Conservation (phyloP, 2,888 invertebrate genomes). For the Sphecodes monilicornis region DNA sequence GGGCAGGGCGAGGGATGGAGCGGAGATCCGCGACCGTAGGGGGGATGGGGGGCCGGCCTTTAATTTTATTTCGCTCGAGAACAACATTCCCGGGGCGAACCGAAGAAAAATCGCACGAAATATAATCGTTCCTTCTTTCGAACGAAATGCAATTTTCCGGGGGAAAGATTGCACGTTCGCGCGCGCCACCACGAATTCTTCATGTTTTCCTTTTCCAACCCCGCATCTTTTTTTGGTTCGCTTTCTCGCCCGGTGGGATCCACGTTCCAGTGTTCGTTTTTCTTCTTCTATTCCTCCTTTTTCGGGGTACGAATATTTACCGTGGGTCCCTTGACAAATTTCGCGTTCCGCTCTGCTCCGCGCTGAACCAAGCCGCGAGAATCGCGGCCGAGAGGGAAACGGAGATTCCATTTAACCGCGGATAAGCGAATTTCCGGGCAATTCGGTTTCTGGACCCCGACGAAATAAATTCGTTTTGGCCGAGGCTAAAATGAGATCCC, state of each 20-base stretch:
- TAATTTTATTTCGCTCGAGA: constrained; percentile 18
- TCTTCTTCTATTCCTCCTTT: neutral
- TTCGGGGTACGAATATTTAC: constrained; percentile 28
- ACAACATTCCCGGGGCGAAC: neutral
- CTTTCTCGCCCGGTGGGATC: constrained; percentile 1
- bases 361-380: neutral
- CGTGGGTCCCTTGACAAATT: constrained; percentile 34
- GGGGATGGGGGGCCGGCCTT: neutral
- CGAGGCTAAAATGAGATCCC: constrained; percentile 21
- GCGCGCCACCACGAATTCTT: neutral
- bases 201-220: neutral
- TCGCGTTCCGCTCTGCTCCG: neutral
- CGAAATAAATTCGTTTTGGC: constrained; percentile 46
- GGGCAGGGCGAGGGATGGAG: neutral
- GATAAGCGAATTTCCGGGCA: constrained; percentile 50
- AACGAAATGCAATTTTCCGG: constrained; percentile 7
- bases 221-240: neutral
- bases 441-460: constrained; percentile 43
- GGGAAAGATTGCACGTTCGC: neutral
- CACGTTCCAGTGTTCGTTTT: neutral
- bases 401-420: constrained; percentile 53
- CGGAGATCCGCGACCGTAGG: neutral
- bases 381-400: constrained; percentile 1
- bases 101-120: constrained; percentile 5
- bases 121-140: constrained; percentile 4